Base-by-base conservation (phyloP, 2,797 vertebrate species). In the Acanthopagrus latus region DNA sequence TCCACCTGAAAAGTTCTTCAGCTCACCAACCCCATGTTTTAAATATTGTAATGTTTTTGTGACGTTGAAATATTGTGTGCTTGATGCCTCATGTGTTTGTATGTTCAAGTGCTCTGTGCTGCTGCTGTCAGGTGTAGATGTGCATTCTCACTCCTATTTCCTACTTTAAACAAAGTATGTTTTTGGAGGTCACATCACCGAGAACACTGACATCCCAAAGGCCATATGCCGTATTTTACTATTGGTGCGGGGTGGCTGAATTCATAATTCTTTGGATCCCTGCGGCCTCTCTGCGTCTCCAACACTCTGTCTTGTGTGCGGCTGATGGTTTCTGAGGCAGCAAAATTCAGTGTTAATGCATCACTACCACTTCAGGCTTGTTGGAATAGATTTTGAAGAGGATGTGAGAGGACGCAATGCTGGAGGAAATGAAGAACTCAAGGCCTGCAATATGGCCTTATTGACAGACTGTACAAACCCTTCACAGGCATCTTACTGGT, bases 301-400 rank as follows among this genome's bases (percentile, higher is more conserved):
- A 86, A 86, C 87, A 80, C 67, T 84, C 63, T 83, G 66, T 71
- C 75, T 81, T 75, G 44, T 55, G 57, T 18, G 46, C 23, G 4
- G 71, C 84, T 85, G 89, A 89, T 80, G 78, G 83, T 84, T 90
- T 91, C 77, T 51, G 84, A 85, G 84, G 92, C 86, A 83, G 71
- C 80, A 80, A 71, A 86, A 88, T 81, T 73, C 78, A 58, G 73
- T 73, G 81, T 92, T 90, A 90, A 94, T 91, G 91, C 93, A 89
- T 93, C 89, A 86, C 85, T 86, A 90, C 82, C 83, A 90, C 85
- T 88, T 92, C 93, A 91, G 83, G 75, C 73, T 77, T 71, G 84
- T 78, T 91, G 83, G 85, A 89, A 80, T 64, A 79, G 75, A 89
- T 89, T 86, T 78, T 93, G 89, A 94, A 85, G 83, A 89, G 84